phyloP scores from a whole-genome alignment of 2,797 vertebrate genomes.

The Leptoclinus maculatus region DNA sequence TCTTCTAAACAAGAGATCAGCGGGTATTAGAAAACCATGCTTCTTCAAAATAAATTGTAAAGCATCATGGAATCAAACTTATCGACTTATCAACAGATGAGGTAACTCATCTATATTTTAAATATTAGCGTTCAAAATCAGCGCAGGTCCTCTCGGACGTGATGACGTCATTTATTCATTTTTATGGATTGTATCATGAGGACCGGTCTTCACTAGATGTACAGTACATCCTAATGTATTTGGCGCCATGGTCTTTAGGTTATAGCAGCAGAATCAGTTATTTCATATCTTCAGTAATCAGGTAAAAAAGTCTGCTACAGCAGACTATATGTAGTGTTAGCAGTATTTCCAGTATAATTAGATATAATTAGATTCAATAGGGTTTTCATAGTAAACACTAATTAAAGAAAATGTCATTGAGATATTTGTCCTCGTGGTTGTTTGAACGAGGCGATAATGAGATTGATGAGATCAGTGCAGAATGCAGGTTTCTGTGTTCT shows the following conservation, averaged over 20 bases:
- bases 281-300: not conserved
- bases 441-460: no score
- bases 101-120: not conserved
- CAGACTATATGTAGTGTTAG: not conserved
- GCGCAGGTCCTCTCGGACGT: not conserved
- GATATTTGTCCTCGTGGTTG: not conserved
- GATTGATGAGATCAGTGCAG: not conserved
- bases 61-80: not conserved
- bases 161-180: not conserved
- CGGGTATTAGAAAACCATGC: not conserved
- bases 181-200: not conserved
- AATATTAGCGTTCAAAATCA: not conserved
- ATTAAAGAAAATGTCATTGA: not conserved
- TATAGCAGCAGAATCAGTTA: not conserved
- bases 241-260: not conserved
- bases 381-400: not conserved
- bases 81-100: not conserved
- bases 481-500: conserved; percentile 16
- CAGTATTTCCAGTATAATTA: not conserved
- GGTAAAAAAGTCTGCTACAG: not conserved
- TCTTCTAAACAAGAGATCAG: not conserved
- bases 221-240: not conserved
- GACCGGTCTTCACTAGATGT: not conserved
- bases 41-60: not conserved
- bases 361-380: not conserved